Evolutionary conservation across 2,113 vertebrate species (phyloP).

Genomic region (rat (Rattus norvegicus)): DNA sequence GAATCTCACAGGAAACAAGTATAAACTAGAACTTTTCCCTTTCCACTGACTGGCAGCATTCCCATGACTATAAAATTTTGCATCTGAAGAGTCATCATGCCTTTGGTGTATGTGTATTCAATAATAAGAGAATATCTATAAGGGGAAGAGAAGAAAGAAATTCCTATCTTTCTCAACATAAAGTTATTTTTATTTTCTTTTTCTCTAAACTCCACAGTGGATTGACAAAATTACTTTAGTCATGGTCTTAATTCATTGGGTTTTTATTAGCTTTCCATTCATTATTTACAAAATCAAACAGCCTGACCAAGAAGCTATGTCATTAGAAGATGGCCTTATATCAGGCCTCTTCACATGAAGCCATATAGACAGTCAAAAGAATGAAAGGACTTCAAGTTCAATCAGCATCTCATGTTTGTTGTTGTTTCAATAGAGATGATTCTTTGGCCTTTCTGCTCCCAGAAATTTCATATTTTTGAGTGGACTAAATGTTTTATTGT

Average conservation of each 20-base stretch:
- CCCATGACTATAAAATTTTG: neutral
- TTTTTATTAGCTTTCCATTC: constrained; percentile 42
- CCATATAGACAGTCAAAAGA: constrained; percentile 8
- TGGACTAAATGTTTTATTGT: neutral
- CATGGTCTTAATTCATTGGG: neutral
- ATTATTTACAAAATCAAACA: constrained; percentile 58
- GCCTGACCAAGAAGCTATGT: neutral
- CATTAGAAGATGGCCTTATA: constrained; percentile 44
- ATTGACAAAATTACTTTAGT: neutral
- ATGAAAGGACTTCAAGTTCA: constrained; percentile 31
- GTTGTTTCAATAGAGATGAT: constrained; percentile 53
- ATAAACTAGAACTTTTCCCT: neutral
- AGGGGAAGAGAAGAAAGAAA: neutral
- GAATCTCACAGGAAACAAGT: constrained; percentile 65
- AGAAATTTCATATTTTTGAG: neutral
- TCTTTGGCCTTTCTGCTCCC: neutral
- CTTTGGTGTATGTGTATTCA: neutral
- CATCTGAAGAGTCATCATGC: neutral
- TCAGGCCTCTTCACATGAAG: neutral
- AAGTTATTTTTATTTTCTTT: neutral
- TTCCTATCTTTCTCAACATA: neutral
- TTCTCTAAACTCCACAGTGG: neutral
- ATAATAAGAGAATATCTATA: neutral
- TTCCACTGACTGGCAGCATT: constrained; percentile 49
- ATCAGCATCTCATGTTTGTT: constrained; percentile 1